Conservation (phyloP, 1,140 invertebrate species). For the Lepeophtheirus salmonis region DNA sequence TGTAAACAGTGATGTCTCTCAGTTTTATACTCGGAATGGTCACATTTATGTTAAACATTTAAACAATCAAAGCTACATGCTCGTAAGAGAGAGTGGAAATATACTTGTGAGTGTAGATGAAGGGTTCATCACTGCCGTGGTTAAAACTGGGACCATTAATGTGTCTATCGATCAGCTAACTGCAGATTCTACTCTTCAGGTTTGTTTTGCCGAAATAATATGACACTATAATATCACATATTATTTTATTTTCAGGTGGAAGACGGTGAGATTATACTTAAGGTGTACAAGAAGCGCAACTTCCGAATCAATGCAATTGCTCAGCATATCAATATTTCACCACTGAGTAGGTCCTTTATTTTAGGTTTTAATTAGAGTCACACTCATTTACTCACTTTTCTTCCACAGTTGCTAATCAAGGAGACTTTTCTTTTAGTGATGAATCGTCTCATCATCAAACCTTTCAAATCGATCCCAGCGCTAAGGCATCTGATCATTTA, state of each 20-base stretch:
- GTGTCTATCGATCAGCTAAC: neutral
- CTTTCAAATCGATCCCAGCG: neutral
- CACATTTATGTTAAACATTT: neutral
- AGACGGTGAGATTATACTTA: neutral
- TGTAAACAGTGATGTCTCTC: neutral
- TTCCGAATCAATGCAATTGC: neutral
- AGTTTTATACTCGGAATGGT: conserved; percentile 5
- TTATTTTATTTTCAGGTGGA: neutral
- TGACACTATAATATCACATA: neutral
- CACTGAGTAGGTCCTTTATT: neutral
- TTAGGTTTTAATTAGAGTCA: too few species aligned
- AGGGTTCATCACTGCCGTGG: neutral
- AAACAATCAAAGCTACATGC: neutral
- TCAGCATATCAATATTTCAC: neutral
- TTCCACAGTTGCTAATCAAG: neutral
- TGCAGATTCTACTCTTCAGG: conserved; percentile 3
- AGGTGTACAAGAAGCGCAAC: neutral
- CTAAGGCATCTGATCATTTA: neutral
- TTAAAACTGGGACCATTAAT: conserved; percentile 4
- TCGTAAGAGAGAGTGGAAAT: neutral
- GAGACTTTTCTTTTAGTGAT: neutral
- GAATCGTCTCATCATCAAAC: neutral
- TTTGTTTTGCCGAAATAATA: neutral
- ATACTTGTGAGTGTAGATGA: neutral
- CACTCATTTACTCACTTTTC: neutral